A percentile compares a stretch with the other conserved stretches of the same genome.
Conservation (phyloP, 2,797 vertebrate genomes). For the Lutjanus argentimaculatus region DNA sequence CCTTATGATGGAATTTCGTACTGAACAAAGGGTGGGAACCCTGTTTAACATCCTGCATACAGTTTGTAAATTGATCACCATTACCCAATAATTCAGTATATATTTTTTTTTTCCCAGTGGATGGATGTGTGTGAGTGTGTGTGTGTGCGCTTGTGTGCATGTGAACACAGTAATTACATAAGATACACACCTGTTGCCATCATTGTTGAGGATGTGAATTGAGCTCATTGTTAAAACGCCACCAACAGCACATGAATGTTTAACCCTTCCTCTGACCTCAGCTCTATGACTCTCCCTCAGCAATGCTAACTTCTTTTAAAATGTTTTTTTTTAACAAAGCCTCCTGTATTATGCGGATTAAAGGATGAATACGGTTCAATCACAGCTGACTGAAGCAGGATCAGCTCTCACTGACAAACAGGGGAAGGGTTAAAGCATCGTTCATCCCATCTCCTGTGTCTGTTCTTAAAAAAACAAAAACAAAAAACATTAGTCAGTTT, state of each 20-base stretch:
- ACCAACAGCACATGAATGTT: constrained; percentile 64
- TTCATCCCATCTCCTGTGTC: constrained; percentile 53
- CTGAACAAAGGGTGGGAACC: constrained; percentile 72
- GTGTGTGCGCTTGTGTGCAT: constrained; percentile 2
- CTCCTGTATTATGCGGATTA: background rate
- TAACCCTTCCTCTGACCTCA: constrained; percentile 71
- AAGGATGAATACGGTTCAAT: background rate
- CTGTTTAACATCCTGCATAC: constrained; percentile 76
- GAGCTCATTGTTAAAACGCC: constrained; percentile 50
- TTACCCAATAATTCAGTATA: constrained; percentile 67
- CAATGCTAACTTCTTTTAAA: background rate
- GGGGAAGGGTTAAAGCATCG: constrained; percentile 70
- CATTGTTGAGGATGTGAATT: constrained; percentile 48
- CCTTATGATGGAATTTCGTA: background rate
- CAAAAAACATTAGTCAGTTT: constrained; percentile 1
- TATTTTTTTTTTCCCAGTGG: constrained; percentile 17
- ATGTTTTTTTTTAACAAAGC: background rate
- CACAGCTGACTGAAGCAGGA: constrained; percentile 15
- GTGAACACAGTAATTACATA: constrained; percentile 34
- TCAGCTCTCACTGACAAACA: constrained; percentile 20
- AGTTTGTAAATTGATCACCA: constrained; percentile 61
- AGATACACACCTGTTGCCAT: constrained; percentile 50
- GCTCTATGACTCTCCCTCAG: background rate
- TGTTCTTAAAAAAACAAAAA: constrained; percentile 17
- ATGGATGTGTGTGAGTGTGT: constrained; percentile 46